Evolutionary conservation across 2,113 vertebrate species (phyloP).

Genomic region (Lepisosteus osseus): DNA sequence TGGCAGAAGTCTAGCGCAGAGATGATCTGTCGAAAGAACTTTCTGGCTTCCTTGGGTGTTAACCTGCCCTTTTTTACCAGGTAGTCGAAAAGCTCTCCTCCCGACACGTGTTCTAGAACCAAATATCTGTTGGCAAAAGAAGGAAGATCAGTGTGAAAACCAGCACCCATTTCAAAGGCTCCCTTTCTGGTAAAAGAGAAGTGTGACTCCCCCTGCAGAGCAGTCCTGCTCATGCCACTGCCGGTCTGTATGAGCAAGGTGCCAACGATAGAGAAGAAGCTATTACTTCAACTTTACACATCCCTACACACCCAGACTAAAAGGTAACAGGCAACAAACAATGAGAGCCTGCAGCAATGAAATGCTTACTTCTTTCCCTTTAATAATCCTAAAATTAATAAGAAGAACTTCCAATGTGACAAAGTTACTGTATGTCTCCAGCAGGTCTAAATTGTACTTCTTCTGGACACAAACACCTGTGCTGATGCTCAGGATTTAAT

Average conservation of each 20-base stretch:
- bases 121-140: constrained; percentile 74
- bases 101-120: constrained; percentile 97
- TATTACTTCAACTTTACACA: neutral
- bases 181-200: too few species aligned
- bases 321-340: neutral
- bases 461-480: too few species aligned
- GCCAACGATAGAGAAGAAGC: constrained; percentile 3
- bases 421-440: too few species aligned
- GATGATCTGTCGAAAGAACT: constrained; percentile 99
- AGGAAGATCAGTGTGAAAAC: constrained; percentile 8
- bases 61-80: constrained; percentile 96
- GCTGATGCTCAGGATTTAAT: too few species aligned
- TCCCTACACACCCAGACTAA: neutral
- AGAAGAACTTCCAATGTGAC: too few species aligned
- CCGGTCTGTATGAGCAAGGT: too few species aligned
- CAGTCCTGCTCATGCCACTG: too few species aligned
- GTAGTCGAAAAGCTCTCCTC: constrained; percentile 97
- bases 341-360: neutral
- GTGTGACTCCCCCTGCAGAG: too few species aligned
- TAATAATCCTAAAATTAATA: too few species aligned
- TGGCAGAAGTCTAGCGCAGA: constrained; percentile 98
- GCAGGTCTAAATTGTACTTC: too few species aligned
- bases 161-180: neutral
- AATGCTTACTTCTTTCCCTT: too few species aligned
- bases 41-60: constrained; percentile 96